phyloP scores from a whole-genome alignment of 2,113 vertebrate genomes.

The Sterrhoptilus dennistouni region DNA sequence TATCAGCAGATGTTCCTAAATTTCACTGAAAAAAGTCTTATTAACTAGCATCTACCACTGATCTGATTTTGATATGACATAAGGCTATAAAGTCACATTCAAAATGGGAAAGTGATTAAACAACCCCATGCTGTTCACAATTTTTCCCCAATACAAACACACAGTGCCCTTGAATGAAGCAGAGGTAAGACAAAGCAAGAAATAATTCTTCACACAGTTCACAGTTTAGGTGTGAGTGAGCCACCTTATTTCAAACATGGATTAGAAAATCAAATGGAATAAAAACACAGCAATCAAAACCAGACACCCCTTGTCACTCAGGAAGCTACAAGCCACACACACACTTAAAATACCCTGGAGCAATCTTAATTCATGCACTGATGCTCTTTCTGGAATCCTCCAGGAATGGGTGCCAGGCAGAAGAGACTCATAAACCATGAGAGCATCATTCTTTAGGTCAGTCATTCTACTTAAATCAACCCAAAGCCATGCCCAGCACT shows the following conservation, averaged over 20 bases:
- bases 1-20: accelerated
- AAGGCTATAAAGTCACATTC: background rate
- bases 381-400: accelerated
- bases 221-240: background rate
- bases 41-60: background rate
- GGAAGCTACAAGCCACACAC: background rate
- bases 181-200: background rate
- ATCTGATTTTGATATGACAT: background rate
- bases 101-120: background rate
- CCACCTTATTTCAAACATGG: background rate
- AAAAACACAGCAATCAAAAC: background rate
- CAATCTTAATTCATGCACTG: background rate
- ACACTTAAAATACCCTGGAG: background rate
- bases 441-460: accelerated
- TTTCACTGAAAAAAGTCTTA: background rate
- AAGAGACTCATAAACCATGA: accelerated
- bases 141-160: background rate
- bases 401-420: background rate
- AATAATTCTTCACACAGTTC: background rate
- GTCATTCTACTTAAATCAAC: background rate
- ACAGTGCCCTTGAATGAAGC: background rate
- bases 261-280: background rate
- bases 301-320: background rate
- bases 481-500: background rate
- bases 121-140: background rate